Evolutionary conservation across 2,113 vertebrate species (phyloP), one percentile per base, ranked within the genome.

Genomic region (Camelus bactrianus): DNA sequence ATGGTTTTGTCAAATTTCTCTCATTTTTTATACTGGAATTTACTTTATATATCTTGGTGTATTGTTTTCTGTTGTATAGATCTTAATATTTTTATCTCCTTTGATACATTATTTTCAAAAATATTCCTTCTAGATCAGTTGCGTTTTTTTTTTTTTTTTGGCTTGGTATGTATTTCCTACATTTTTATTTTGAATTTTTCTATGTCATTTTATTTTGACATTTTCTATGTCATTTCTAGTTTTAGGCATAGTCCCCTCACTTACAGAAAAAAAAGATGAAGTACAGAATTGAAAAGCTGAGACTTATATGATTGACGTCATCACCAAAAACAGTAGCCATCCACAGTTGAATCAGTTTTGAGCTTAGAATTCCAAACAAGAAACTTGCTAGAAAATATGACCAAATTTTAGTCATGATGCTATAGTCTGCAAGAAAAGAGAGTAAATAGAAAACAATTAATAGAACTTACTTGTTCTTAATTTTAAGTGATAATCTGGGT

Each of bases 201-300:
- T 79, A 14, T 85, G 15, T 73, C 6, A 50, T 12, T 77, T 81
- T 93, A 32, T 75, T 85, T 60, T 69, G 9, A 91, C 69, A 24
- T 42, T 32, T 38, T 96, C 30, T 79, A 14, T 85, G 15, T 73
- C 6, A 50, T 85, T 96, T 35, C 35, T 84, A 90, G 60, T 46
- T 90, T 90, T 76, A 93, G 42, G 50, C 5, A 56, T 20, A 73
- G 3, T 10, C 1, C 35, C 0, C 11, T 73, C 26, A 98, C 98
- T 98, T 98, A 98, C 98, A 96, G 70, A 95, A 9, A 81, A 94
- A 97, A 93, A 92, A 98, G 93, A 93, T 28, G 87, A 98, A 75
- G 75, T 98, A 97, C 16, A 97, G 9, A 56, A 67, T 0, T 16
- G 97, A 86, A 81, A 94, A 81, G 69, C 89, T 91, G 86, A 98